Evolutionary conservation across 2,888 invertebrate genomes (phyloP), one percentile per base, ranked within the genome.

Genomic region (Argyresthia goedartella): DNA sequence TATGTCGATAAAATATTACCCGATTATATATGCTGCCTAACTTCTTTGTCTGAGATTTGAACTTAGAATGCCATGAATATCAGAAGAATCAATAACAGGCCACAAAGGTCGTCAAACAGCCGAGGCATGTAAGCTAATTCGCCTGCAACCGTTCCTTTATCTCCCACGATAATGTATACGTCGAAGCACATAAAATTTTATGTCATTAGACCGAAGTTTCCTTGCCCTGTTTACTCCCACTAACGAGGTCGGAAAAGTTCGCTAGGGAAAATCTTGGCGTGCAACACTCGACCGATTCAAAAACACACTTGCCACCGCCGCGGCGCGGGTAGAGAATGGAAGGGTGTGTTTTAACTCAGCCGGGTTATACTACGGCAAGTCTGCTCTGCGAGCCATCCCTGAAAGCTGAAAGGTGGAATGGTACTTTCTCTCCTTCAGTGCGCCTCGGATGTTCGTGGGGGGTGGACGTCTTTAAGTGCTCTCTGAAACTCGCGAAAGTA

Each of bases 331-430:
- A n/a, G 13, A 14, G 8, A 42, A 42, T 42, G 1, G 14, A 8
- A 42, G n/a, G 13, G 10, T 14, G 42, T 25, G 25, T 25, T 25
- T 46, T 15, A 25, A 46, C 25, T 42, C 42, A 53, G 57, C 51
- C 56, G 66, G 55, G 59, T 80, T 73, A 81, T 81, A 81, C 80
- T 81, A 81, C 81, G 78, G 81, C 71, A 79, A 25, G 25, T 25
- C 25, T 25, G 25, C 25, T 25, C 25, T 25, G 25, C 25, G 25
- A 25, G 25, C 25, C 3, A 25, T 65, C 55, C 61, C 56, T 25
- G 63, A 41, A 66, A 65, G 66, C 65, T 65, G 66, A 58, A 63
- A 56, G 50, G 59, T 59, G 58, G 58, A 59, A 54, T 64, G 61
- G 63, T 61, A 62, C 64, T 62, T 66, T 66, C 67, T 67, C 66